Conservation (phyloP, 1,140 invertebrate genomes). For the Tenebrio molitor region DNA sequence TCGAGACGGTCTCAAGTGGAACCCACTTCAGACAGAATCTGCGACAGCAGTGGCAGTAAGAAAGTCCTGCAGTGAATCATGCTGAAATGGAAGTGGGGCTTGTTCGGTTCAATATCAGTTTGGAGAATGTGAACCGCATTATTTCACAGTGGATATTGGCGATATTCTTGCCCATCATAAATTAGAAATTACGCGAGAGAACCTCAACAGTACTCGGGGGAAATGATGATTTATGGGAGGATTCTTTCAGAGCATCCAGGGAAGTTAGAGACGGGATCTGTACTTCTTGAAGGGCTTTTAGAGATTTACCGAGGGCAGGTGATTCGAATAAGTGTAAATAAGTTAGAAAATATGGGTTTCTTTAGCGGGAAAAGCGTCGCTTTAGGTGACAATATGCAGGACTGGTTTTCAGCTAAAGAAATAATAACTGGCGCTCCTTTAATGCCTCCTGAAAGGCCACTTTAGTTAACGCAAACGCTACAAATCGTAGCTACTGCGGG, state of each 20-base stretch:
- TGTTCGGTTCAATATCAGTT: not conserved
- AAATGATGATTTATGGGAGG: not conserved
- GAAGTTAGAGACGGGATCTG: not conserved
- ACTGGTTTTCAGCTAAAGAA: not conserved
- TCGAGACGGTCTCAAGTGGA: no score
- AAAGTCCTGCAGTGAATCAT: no score
- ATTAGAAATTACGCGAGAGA: not conserved
- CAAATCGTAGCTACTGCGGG: conserved; percentile 84
- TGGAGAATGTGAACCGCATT: not conserved
- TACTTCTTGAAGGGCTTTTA: not conserved
- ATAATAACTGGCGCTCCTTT: not conserved
- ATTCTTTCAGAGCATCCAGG: not conserved
- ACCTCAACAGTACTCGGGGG: conserved; percentile 15
- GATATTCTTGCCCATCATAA: not conserved
- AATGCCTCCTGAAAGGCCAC: not conserved
- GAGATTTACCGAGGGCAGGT: not conserved
- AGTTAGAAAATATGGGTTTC: not conserved
- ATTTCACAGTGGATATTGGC: not conserved
- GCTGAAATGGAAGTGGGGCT: not conserved
- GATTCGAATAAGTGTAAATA: not conserved
- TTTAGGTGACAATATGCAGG: not conserved
- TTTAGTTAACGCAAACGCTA: conserved; percentile 67
- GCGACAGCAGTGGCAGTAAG: no score
- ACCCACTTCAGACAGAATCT: no score
- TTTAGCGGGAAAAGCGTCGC: conserved; percentile 1